Evolutionary conservation across 2,113 vertebrate species (phyloP), one percentile per base, ranked within the genome.

Genomic region (Rousettus leschenaultii): DNA sequence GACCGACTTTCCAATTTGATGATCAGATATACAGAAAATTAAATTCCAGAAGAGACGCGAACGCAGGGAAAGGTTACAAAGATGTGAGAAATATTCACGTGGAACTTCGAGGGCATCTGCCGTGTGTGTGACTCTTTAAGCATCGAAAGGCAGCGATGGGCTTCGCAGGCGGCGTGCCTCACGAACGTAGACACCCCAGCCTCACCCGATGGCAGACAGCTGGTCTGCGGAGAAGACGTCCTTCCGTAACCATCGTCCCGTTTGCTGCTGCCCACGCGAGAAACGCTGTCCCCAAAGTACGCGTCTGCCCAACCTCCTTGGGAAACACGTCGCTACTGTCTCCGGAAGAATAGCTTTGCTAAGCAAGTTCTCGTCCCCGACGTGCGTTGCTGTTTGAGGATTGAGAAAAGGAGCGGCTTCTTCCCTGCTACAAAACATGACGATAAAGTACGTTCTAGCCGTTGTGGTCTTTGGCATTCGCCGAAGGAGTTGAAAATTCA

Each of bases 121-220:
- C 1, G 3, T 30, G 3, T 33, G 6, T 9, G 7, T 35, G 19
- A 3, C 68, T 51, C 13, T 21, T 21, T 55, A 21, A 24, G 8
- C n/a, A 5, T 12, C 9, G 48, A 14, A 6, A 68, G n/a, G 24
- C 19, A 9, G 18, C 18, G 12, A 9, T 35, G 10, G 18, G 8
- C 55, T 26, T 3, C 1, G 0, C 5, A 7, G 14, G 28, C 19
- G 2, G 1, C 2, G 1, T 5, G 45, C 9, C 43, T 35, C 5
- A 0, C 15, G 33, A 40, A 66, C 2, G 3, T 11, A 24, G 14
- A 30, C 7, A 15, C 4, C 12, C 0, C 1, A 12, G 45, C 28
- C 38, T 18, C 0, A 7, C 7, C 0, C 2, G 26, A 15, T 0
- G 1, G 12, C 45, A 7, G 3, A 0, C 1, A n/a, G 53, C n/a